Evolutionary conservation across 1,140 invertebrate genomes (phyloP).

Genomic region (Eurytemora carolleeae): DNA sequence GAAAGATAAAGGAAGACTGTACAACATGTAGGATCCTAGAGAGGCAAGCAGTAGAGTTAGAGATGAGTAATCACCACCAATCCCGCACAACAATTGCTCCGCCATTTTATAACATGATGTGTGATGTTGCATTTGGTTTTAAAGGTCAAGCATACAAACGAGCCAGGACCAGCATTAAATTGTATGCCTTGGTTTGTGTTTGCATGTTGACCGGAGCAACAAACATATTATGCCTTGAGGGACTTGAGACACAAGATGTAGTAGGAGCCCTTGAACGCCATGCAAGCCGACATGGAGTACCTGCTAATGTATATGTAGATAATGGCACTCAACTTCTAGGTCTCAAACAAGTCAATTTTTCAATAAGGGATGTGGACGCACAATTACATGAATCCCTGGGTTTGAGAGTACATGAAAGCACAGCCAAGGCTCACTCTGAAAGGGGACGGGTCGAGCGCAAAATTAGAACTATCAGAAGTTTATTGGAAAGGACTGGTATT

Average conservation of each 20-base stretch:
- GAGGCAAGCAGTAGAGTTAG: no score
- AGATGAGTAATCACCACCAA: no score
- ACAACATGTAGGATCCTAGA: no score
- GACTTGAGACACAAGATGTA: not conserved
- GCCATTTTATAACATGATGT: no score
- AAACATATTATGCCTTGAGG: not conserved
- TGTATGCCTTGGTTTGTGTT: not conserved
- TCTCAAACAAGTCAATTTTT: not conserved
- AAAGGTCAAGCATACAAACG: no score
- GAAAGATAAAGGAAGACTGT: no score
- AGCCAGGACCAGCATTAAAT: no score
- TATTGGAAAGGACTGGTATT: not conserved
- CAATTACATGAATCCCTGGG: not conserved
- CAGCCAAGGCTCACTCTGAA: not conserved
- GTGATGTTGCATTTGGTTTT: no score
- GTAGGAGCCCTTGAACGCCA: not conserved
- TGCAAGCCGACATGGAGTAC: not conserved
- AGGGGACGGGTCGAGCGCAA: not conserved
- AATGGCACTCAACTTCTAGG: not conserved
- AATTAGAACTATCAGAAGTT: not conserved
- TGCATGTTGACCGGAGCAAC: not conserved
- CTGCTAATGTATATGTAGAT: not conserved
- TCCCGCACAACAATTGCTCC: no score
- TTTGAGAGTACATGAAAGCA: not conserved
- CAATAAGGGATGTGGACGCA: not conserved